Base-by-base conservation (phyloP, 64 coral and sea anemone species). In the Stichodactyla helianthus region DNA sequence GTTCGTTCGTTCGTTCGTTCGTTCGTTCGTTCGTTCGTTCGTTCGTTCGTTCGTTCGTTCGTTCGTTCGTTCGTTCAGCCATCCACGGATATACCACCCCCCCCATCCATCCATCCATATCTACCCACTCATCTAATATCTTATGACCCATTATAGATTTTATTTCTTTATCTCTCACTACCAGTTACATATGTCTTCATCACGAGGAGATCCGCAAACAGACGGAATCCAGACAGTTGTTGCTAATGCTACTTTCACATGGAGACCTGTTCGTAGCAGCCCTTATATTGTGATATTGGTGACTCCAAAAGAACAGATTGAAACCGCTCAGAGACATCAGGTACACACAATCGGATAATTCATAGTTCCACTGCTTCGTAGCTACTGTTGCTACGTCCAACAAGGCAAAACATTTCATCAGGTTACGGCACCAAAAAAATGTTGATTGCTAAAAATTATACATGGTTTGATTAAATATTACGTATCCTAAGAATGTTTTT, bases 161-260 rank as follows among this genome's bases (percentile, higher is more conserved):
- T 23, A 70, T 6, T 22, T 7, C 63, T 68, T 74, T 13, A 57
- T 57, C 14, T 58, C 14, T 13, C 35, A 44, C 35, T 44, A 44
- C 19, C 14, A 82, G 79, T 20, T 51, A 2, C 53, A n/a, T 51
- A 82, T 82, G 51, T 57, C 54, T 4, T 82, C 54, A 54, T 82
- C 79, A 10, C 28, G 79, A 54, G 79, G 79, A 22, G 79, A 82
- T 57, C 79, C 79, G 22, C 28, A 4, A 5, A 82, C 51, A 82
- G 79, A 82, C 54, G 31, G 79, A 54, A 51, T 82, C 79, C 51
- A 53, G 53, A 82, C 51, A 57, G 79, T 82, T 50, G 50, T 82
- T 50, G 54, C 54, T 9, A 82, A 82, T 82, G 79, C 79, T n/a
- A 82, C 79, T 4, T 82, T 17, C 54, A 82, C 23, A 17, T 82